Percentiles rank a stretch among this genome's conserved stretches.
Evolutionary conservation across 1,140 invertebrate species (phyloP).

Genomic region (Limonius californicus): DNA sequence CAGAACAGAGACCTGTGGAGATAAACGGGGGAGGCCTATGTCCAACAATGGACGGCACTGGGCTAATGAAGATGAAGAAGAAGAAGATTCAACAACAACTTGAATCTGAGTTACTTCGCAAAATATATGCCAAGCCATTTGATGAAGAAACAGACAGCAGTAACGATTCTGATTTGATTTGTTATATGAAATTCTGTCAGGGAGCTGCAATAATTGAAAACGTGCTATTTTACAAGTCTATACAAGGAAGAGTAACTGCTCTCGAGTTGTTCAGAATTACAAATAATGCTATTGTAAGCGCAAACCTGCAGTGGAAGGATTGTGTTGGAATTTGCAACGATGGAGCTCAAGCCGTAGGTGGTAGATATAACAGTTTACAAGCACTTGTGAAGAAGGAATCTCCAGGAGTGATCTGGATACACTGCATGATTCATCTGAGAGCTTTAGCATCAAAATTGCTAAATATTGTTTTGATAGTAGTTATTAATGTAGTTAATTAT

Average conservation of each 20-base stretch:
- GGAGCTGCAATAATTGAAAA: constrained; percentile 1
- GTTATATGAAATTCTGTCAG: constrained; percentile 16
- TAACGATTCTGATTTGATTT: constrained; percentile 17
- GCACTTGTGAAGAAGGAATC: constrained; percentile 15
- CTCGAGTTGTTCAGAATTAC: constrained; percentile 6
- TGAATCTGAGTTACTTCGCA: background rate
- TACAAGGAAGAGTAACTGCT: constrained; percentile 10
- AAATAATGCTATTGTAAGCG: constrained; percentile 12
- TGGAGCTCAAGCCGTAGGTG: background rate
- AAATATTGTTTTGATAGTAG: constrained; percentile 15
- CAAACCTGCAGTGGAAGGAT: constrained; percentile 14
- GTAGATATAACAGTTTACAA: constrained; percentile 16
- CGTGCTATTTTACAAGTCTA: constrained; percentile 8
- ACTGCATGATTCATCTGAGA: constrained; percentile 7
- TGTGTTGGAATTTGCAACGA: constrained; percentile 12
- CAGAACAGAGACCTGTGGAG: no score
- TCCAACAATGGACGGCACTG: no score
- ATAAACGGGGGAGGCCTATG: no score
- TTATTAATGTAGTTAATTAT: no score
- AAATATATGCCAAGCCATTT: constrained; percentile 15
- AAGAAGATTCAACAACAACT: background rate
- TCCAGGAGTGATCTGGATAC: no score
- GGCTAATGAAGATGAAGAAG: no score
- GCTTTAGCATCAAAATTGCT: no score
- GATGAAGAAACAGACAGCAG: constrained; percentile 14